These are phyloP conservation scores for Meda fulgida DNA, from an alignment of 2,797 vertebrate genomes.

Conservation along the genomic window DNA sequence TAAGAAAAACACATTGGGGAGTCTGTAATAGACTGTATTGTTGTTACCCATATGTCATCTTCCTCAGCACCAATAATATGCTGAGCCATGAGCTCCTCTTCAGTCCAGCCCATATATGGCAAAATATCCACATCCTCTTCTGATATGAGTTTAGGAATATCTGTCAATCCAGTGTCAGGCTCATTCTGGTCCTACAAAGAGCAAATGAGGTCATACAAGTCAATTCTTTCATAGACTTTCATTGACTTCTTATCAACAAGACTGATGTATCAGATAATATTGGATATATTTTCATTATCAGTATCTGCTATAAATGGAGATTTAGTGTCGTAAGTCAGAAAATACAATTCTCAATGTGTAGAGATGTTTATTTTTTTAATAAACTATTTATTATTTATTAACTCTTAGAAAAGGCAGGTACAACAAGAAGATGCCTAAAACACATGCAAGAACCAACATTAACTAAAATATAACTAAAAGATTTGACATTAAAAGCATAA, in stretches of 20 bases:
- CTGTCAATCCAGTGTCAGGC: conserved; percentile 68
- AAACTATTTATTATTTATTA: too few relatives aligned
- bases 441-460: too few relatives aligned
- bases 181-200: conserved; percentile 72
- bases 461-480: too few relatives aligned
- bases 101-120: conserved; percentile 79
- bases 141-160: conserved; percentile 77
- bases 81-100: background rate
- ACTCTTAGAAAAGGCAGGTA: too few relatives aligned
- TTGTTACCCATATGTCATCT: background rate
- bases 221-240: too few relatives aligned
- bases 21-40: background rate
- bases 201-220: background rate
- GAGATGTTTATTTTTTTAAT: too few relatives aligned
- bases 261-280: background rate
- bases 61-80: background rate
- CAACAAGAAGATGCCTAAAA: too few relatives aligned
- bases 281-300: background rate
- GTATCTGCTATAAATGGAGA: background rate
- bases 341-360: too few relatives aligned
- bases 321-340: too few relatives aligned
- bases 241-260: background rate
- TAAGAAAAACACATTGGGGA: too few relatives aligned
- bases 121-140: conserved; percentile 86
- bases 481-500: too few relatives aligned